Conservation (phyloP, 2,113 vertebrate genomes). For the Cacatua alba region DNA sequence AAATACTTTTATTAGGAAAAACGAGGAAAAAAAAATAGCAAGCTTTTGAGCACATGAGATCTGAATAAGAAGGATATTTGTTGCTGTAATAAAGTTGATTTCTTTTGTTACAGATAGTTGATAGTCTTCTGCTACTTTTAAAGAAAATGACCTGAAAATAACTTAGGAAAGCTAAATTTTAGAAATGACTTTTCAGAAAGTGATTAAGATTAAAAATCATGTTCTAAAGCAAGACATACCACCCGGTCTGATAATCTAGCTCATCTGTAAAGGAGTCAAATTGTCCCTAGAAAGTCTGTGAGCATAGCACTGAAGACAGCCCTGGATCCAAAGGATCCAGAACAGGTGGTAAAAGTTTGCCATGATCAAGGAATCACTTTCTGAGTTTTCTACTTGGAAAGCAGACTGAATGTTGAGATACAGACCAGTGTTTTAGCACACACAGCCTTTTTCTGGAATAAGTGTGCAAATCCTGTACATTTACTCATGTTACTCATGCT, state of each 20-base stretch:
- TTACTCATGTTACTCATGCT: neutral
- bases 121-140: neutral
- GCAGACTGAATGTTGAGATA: neutral
- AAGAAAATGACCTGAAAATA: neutral
- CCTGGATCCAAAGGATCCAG: neutral
- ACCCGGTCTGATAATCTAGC: neutral
- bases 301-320: neutral
- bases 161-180: neutral
- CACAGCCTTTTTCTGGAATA: fast-evolving
- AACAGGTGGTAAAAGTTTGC: fast-evolving
- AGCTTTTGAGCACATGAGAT: neutral
- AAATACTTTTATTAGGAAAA: neutral
- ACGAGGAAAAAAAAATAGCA: fast-evolving
- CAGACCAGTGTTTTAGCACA: neutral
- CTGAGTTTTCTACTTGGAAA: neutral
- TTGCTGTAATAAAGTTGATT: neutral
- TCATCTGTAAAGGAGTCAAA: neutral
- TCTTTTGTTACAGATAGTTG: neutral
- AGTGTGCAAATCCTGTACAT: fast-evolving
- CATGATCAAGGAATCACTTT: neutral
- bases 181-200: neutral
- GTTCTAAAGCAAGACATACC: neutral
- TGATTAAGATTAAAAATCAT: neutral
- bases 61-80: neutral
- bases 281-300: neutral